Evolutionary conservation across 1,140 invertebrate genomes (phyloP).

Genomic region (Drosophila varians): DNA sequence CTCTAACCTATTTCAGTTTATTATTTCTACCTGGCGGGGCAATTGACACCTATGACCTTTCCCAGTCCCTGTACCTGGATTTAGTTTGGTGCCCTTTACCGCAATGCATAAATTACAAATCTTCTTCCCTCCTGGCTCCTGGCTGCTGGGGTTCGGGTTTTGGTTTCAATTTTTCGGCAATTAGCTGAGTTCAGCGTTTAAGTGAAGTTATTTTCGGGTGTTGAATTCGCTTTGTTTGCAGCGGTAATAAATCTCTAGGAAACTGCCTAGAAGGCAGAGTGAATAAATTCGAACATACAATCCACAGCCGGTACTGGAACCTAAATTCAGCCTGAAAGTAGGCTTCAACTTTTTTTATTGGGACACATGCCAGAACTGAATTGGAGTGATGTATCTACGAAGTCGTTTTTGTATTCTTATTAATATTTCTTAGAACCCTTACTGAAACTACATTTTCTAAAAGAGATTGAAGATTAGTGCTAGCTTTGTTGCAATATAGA

Average conservation of each 20-base stretch:
- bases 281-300: too few relatives aligned
- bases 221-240: constrained; percentile 13
- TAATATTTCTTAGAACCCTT: background rate
- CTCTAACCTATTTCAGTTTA: constrained; percentile 17
- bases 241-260: constrained; percentile 13
- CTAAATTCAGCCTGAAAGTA: constrained; percentile 9
- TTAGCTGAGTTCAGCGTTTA: constrained; percentile 63
- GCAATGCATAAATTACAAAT: constrained; percentile 52
- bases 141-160: constrained; percentile 7
- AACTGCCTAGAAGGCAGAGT: background rate
- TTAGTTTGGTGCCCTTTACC: constrained; percentile 22
- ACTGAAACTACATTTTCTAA: background rate
- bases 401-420: background rate
- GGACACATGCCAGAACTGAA: background rate
- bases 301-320: too few relatives aligned
- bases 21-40: constrained; percentile 41
- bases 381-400: background rate
- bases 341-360: background rate
- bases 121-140: constrained; percentile 7
- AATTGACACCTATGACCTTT: constrained; percentile 42
- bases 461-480: background rate
- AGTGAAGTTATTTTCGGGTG: constrained; percentile 33
- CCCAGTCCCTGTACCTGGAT: background rate
- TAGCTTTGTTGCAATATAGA: background rate
- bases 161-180: constrained; percentile 62